Evolutionary conservation across 2,113 vertebrate species (phyloP).

Genomic region (Rhea americana): DNA sequence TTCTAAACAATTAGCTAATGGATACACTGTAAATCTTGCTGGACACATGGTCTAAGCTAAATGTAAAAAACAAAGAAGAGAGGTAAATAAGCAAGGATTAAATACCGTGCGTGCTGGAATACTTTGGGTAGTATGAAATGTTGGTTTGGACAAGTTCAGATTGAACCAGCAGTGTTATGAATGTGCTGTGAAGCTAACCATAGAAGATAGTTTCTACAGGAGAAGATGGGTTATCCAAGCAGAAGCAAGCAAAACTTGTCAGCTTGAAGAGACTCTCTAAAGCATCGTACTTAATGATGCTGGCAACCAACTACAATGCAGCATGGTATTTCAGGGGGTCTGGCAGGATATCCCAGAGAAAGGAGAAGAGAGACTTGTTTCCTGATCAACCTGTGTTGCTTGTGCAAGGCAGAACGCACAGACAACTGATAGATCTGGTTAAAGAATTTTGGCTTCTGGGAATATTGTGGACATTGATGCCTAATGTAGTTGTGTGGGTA

Average conservation of each 20-base stretch:
- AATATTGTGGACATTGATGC: rapidly evolving
- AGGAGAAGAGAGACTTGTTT: neutral
- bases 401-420: rapidly evolving
- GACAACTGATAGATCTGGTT: neutral
- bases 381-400: neutral
- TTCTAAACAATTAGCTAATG: neutral
- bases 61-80: neutral
- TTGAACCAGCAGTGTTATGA: neutral
- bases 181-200: neutral
- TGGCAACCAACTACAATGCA: neutral
- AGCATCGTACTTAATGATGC: neutral
- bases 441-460: neutral
- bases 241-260: neutral
- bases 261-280: neutral
- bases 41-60: neutral
- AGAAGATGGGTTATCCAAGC: neutral
- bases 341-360: neutral
- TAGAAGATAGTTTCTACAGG: neutral
- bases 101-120: neutral
- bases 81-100: neutral
- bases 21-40: neutral
- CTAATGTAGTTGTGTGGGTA: neutral
- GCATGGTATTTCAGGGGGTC: neutral
- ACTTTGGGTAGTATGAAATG: neutral
- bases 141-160: neutral